Evolutionary conservation across 2,797 vertebrate genomes (phyloP), one percentile per base, ranked within the genome.

Genomic region (Streptopelia turtur): DNA sequence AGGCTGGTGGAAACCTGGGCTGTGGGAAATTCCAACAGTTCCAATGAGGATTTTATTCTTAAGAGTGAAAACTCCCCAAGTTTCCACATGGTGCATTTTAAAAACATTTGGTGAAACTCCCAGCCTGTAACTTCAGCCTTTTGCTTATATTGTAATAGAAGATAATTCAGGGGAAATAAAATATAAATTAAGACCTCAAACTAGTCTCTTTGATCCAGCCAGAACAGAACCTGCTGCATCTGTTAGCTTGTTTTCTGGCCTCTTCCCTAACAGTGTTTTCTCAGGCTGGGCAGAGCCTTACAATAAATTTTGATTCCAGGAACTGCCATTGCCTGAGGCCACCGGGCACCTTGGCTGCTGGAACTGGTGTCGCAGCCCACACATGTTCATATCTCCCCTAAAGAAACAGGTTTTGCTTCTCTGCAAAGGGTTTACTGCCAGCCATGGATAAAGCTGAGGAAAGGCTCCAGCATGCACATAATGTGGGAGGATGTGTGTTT

Each of bases 331-430:
- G 56, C 71, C 93, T 4, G 17, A 28, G 66, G 63, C 59, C 4
- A 1, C 16, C 0, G 0, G 16, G 50, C 12, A 5, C 56, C 45
- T 9, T 13, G 28, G 52, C 43, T 66, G 49, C 63, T 59, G 65
- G 39, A 7, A 24, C 52, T 3, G 27, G 14, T 53, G 63, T 45
- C 45, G 33, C 18, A 28, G 35, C 30, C 41, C 55, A 33, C 9
- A 50, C 16, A 2, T 4, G 31, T 52, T 64, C 61, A 31, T 23
- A 25, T 41, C 6, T 53, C 7, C 60, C 52, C 57, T 71, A 28
- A 39, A 83, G n/a, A 80, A 94, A 75, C 55, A 64, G 61, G 72
- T 65, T 78, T 45, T 90, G n/a, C 57, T 63, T 22, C 88, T 72
- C 68, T 81, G 79, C 79, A 43, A 37, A 50, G 13, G 10, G 5